Evolutionary conservation across 2,797 vertebrate species (phyloP), one percentile per base, ranked within the genome.

Genomic region (Eulemur mongoz): DNA sequence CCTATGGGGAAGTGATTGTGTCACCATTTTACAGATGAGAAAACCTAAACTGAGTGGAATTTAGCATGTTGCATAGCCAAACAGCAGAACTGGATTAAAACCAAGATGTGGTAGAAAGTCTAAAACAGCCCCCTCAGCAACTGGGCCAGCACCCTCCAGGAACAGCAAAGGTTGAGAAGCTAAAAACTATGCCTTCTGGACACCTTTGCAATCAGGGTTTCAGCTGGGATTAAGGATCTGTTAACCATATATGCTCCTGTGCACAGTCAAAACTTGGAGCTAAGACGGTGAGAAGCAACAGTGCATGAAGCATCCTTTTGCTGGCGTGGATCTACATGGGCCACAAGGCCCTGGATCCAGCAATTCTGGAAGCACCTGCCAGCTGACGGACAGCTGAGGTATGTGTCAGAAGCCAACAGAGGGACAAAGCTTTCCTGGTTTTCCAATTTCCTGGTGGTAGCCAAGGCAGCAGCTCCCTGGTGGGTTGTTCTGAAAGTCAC

Each of bases 331-430:
- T 7, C 30, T 35, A 30, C 12, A n/a, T 6, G n/a, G 52, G 5
- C 59, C 35, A 3, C 4, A 0, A 4, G 8, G 25, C 40, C 45
- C 4, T 20, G 61, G 40, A 14, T 7, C 43, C 54, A 4, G 3
- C n/a, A 22, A 7, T 20, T 43, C 18, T 14, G 75, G 43, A 25
- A 1, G 6, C 27, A 2, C 6, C 14, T 32, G 11, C 76, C n/a
- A 1, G 52, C 4, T 6, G 17, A 54, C 2, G 2, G 43, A 20
- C 14, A 13, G 27, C 50, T 17, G 1, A n/a, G 22, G 59, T 35
- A 5, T 65, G 63, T 87, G 22, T 43, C 30, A 45, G n/a, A 9
- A 59, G 27, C 10, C 45, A 17, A 25, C 3, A 3, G 43, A 0
- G 12, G 43, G 35, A 22, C 32, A 2, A 0, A 18, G 20, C 10